Base-by-base conservation (phyloP, 2,888 invertebrate genomes). In the Alviniconcha strummeri region DNA sequence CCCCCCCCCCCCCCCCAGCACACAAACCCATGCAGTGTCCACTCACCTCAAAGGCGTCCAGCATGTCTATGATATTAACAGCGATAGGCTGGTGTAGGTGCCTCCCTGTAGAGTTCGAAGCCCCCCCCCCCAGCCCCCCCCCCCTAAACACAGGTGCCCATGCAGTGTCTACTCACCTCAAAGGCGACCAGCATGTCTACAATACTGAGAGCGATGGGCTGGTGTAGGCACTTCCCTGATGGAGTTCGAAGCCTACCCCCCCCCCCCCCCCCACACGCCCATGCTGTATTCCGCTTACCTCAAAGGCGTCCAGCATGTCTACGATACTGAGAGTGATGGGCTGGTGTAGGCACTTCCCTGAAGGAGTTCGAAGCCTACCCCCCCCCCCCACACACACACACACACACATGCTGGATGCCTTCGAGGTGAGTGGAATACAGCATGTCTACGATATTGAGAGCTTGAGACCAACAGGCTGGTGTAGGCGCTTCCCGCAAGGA, bases 301-400 rank as follows among this genome's bases (percentile, higher is more conserved):
- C 92, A 56, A 92, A 85, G 9, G 92, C 92, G 88, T 90, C 90
- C 77, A 93, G 91, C 89, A 93, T 90, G 19, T 91, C 92, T 55
- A 90, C 91, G 67, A 93, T 89, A 85, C 92, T 92, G 82, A 92
- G 88, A 1, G 92, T 88, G 60, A 93, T 90, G 60, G 91, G 91
- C 79, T 92, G 91, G 84, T 92, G 91, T 19, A 92, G 92, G 82
- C 92, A 92, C 85, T 91, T 92, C 17, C 90, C 90, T 19, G 69
- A 36, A 69, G 52, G 64, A 69, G 71, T 19, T 71, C 55, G 5
- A 11, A 6, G 17, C 93, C 99, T 99, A 94, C 98, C 84, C 80
- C 56, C 76, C 83, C 36, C 36, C 36, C 36, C 36, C 36, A 0
- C 36, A 36, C 36, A 36, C 36, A 36, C 36, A 36, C 36, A 36